Conservation (phyloP, 1,140 invertebrate species). For the Bilobella aurantiaca region DNA sequence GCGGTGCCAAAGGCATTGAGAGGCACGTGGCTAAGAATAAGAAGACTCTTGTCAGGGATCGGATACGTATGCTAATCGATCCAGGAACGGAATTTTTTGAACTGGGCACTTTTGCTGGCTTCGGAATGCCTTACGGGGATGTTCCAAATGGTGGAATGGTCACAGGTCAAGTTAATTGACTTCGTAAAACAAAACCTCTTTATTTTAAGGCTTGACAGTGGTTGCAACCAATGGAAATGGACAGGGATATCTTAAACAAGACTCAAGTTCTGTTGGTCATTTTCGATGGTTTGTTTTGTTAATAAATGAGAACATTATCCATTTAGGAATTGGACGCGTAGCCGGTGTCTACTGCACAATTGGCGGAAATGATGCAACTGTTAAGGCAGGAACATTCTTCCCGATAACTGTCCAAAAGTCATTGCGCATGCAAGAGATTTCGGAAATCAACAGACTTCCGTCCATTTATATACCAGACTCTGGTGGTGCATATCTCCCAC, state of each 20-base stretch:
- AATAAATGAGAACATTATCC: no score
- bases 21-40: conserved; percentile 48
- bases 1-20: conserved; percentile 43
- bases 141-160: conserved; percentile 49
- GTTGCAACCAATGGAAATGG: no score
- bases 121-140: conserved; percentile 50
- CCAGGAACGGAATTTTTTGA: conserved; percentile 52
- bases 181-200: no score
- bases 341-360: conserved; percentile 48
- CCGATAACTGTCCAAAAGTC: conserved; percentile 59
- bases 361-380: conserved; percentile 57
- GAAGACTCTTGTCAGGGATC: conserved; percentile 49
- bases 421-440: conserved; percentile 55
- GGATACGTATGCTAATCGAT: conserved; percentile 51
- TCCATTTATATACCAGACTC: conserved; percentile 55
- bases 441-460: conserved; percentile 47
- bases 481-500: conserved; percentile 53
- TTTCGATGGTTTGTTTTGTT: no score
- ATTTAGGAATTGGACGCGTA: conserved; percentile 52
- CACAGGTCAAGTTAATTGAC: conserved; percentile 22
- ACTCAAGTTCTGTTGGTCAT: no score
- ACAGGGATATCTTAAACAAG: no score
- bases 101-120: conserved; percentile 54
- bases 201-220: no score
- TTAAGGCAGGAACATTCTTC: conserved; percentile 57